Conservation (phyloP, 2,797 vertebrate species). For the Toxotes lorentzi region DNA sequence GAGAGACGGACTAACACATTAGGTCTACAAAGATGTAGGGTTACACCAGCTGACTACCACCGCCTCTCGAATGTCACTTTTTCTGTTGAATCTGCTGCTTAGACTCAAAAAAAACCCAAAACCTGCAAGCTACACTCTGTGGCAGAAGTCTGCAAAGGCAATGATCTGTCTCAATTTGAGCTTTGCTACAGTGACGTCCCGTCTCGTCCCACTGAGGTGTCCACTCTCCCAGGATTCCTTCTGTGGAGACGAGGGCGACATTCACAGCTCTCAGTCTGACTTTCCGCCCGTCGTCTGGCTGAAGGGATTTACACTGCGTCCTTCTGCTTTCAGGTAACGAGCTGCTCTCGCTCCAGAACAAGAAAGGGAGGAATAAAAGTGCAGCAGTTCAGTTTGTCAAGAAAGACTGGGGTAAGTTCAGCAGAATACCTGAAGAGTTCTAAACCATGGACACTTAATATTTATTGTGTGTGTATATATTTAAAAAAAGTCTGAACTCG, state of each 20-base stretch:
- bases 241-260: constrained; percentile 21
- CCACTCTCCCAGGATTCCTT: background rate
- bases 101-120: too few species aligned
- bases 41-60: too few species aligned
- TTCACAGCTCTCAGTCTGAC: fast-evolving
- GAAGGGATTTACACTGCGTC: fast-evolving
- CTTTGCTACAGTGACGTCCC: constrained; percentile 54
- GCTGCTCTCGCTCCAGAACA: constrained; percentile 90
- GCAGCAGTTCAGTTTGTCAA: constrained; percentile 90
- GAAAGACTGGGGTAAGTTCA: constrained; percentile 89
- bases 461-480: too few species aligned
- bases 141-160: constrained; percentile 60
- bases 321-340: constrained; percentile 86
- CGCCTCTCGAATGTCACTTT: too few species aligned
- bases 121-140: constrained; percentile 67
- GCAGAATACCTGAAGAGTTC: background rate
- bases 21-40: too few species aligned
- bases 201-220: background rate
- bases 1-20: too few species aligned
- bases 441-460: background rate
- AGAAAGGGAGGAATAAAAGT: constrained; percentile 85
- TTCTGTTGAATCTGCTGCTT: too few species aligned
- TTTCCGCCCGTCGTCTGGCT: fast-evolving
- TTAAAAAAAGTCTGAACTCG: too few species aligned
- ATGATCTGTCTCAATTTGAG: constrained; percentile 75